Base-by-base conservation (phyloP, 2,113 vertebrate species). In the Chaenogobius annularis region DNA sequence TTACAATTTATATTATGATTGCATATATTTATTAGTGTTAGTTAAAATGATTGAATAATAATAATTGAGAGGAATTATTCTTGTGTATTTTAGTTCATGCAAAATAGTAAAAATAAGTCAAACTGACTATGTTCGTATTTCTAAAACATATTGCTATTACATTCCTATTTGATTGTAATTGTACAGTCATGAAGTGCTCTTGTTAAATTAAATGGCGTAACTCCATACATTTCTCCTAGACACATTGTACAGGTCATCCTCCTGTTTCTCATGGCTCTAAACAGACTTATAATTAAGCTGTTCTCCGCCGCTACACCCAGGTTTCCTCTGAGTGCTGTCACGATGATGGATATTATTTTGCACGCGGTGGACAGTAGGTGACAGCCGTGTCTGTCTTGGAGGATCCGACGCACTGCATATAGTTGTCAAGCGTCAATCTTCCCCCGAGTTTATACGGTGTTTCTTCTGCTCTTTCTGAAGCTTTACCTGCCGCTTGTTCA, bases 241-340 rank as follows among this genome's bases (percentile, higher is more conserved):
- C 55, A 13, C 55, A 26, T 58, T 11, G 22, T 26, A 26, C 55
- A 26, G 55, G 55, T 58, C 55, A 14, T 23, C 62, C 20, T 59
- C 44, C 3, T 12, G 8, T 26, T 58, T 58, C 55, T 11, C 20
- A 13, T 22, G 13, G 5, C 43, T 63, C 56, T 68, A 52, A 75
- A 73, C 69, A 70, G 52, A 81, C 70, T 70, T 63, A 80, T 83
- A 82, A 89, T 84, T 84, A 84, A 70, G 66, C 66, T 77, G 46
- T 82, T 44, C 56, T 71, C 40, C 52, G 46, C 70, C 35, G 73
- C 48, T 70, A 68, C 73, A 77, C 78, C 84, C 81, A 55, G 76
- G 70, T 62, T 23, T 67, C 66, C 68, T 78, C 50, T 56, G 59
- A 71, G 77, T 66, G 66, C 77, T 78, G 75, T 87, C 83, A 88